Conservation (phyloP, 1,140 invertebrate genomes). For the Tyrophagus putrescentiae region DNA sequence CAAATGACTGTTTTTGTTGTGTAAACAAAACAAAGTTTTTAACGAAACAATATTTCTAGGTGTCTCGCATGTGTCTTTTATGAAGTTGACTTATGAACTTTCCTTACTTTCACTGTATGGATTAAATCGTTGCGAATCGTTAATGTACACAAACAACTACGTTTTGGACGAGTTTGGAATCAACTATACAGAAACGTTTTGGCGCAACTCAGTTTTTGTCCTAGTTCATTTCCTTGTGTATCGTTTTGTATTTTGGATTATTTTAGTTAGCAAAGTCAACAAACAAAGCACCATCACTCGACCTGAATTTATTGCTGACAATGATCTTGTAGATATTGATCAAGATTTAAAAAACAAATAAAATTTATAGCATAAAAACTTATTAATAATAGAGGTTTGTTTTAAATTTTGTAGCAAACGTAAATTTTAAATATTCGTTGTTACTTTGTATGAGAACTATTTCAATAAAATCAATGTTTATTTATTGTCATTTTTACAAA, state of each 20-base stretch:
- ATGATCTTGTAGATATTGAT: too few relatives aligned
- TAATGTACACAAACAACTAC: background rate
- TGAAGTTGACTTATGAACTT: background rate
- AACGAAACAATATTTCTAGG: background rate
- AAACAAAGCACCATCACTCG: too few relatives aligned
- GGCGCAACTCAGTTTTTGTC: background rate
- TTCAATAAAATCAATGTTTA: too few relatives aligned
- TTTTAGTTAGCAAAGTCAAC: too few relatives aligned
- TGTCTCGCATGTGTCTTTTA: background rate
- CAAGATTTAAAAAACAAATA: too few relatives aligned
- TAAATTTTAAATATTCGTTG: too few relatives aligned
- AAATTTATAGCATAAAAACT: too few relatives aligned
- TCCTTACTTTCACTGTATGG: background rate
- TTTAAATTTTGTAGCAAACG: too few relatives aligned
- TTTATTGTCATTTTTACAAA: too few relatives aligned
- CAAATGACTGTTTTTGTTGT: background rate
- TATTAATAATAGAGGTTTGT: too few relatives aligned
- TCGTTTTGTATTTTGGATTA: slow-evolving; percentile 7
- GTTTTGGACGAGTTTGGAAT: background rate
- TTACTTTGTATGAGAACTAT: too few relatives aligned
- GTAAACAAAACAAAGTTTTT: background rate
- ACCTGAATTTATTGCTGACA: too few relatives aligned
- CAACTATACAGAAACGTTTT: background rate
- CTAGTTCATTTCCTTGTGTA: background rate
- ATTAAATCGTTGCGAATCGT: background rate